phyloP scores from a whole-genome alignment of 2,797 vertebrate species.

The Anguilla obscura region DNA sequence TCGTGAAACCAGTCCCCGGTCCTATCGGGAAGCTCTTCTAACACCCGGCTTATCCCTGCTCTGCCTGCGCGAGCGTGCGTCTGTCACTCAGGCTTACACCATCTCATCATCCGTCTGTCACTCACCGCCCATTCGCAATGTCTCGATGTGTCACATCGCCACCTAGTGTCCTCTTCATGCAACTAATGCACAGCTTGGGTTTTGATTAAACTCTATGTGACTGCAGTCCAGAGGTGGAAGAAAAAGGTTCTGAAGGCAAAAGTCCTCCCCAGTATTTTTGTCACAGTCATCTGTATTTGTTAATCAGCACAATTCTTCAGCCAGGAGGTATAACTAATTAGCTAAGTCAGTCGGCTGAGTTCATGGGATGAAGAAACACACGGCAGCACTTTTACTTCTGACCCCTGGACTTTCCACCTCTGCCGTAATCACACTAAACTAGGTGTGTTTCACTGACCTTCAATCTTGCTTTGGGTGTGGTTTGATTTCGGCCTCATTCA shows the following conservation, averaged over 20 bases:
- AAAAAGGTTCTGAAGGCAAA: too few species aligned
- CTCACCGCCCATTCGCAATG: background rate
- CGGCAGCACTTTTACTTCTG: too few species aligned
- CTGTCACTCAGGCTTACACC: background rate
- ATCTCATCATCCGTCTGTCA: background rate
- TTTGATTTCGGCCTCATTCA: background rate
- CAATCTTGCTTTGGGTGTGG: background rate
- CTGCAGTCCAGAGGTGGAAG: too few species aligned
- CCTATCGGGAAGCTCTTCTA: background rate
- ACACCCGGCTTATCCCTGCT: background rate
- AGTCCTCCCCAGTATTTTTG: too few species aligned
- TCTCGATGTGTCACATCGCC: constrained; percentile 37
- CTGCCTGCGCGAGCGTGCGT: background rate
- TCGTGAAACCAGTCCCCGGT: too few species aligned
- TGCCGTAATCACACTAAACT: background rate
- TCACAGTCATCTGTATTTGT: too few species aligned
- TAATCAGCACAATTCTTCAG: too few species aligned
- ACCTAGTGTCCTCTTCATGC: constrained; percentile 35
- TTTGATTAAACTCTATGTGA: background rate
- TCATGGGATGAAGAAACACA: too few species aligned
- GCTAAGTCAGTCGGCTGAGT: background rate
- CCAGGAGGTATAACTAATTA: too few species aligned
- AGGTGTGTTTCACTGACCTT: background rate
- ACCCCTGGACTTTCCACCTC: too few species aligned
- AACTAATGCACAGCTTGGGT: constrained; percentile 22